phyloP scores from a whole-genome alignment of 1,140 invertebrate species.

The Lethocerus indicus region DNA sequence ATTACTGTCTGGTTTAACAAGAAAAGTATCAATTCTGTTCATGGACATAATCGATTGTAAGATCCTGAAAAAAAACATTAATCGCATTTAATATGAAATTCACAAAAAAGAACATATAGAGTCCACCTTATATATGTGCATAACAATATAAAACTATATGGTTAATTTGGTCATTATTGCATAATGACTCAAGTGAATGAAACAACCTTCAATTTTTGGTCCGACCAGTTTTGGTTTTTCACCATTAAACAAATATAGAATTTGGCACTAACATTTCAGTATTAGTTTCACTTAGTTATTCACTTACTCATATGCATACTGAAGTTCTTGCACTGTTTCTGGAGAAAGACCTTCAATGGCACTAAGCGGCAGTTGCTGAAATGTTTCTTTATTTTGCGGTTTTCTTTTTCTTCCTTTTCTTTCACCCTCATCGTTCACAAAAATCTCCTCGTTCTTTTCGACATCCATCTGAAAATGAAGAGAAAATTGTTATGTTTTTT shows the following conservation, averaged over 20 bases:
- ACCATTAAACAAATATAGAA: too few relatives aligned
- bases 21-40: constrained; percentile 7
- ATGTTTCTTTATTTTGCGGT: not conserved
- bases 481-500: too few relatives aligned
- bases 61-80: constrained; percentile 13
- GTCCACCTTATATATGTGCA: too few relatives aligned
- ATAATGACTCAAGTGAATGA: not conserved
- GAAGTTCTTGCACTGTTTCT: constrained; percentile 6
- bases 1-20: constrained; percentile 10
- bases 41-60: constrained; percentile 9
- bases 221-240: too few relatives aligned
- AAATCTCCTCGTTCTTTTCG: not conserved
- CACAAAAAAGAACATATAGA: not conserved
- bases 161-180: not conserved
- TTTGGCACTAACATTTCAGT: not conserved
- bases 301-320: constrained; percentile 8
- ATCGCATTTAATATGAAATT: constrained; percentile 2
- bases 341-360: not conserved
- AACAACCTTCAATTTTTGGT: too few relatives aligned
- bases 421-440: not conserved
- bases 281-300: not conserved
- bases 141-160: not conserved
- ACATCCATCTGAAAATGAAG: constrained; percentile 2
- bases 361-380: not conserved
- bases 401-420: constrained; percentile 4